phyloP scores from a whole-genome alignment of 2,797 vertebrate species.

The Apogon talboti region DNA sequence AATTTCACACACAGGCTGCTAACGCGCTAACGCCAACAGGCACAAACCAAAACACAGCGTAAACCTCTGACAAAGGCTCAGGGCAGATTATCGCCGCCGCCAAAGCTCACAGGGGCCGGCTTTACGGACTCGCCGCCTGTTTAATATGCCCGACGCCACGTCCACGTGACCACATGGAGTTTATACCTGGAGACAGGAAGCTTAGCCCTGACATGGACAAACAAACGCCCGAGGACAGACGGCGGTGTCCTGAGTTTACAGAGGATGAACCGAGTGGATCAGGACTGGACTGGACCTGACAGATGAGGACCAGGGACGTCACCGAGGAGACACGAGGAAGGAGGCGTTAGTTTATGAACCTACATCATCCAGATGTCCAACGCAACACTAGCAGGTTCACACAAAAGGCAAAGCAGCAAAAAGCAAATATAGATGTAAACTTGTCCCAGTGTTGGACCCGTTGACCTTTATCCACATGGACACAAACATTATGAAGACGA shows the following conservation, averaged over 20 bases:
- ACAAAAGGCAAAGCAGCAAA: too few species aligned
- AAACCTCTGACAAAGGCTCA: constrained; percentile 53
- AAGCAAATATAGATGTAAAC: too few species aligned
- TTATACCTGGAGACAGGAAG: constrained; percentile 61
- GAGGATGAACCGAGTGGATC: constrained; percentile 50
- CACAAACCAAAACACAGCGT: constrained; percentile 51
- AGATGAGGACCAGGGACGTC: constrained; percentile 2
- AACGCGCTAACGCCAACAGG: constrained; percentile 1
- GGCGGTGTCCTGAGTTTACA: constrained; percentile 46
- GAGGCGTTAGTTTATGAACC: background rate
- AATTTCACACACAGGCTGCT: constrained; percentile 19
- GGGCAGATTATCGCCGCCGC: constrained; percentile 64
- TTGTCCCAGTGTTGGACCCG: too few species aligned
- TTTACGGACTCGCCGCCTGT: constrained; percentile 74
- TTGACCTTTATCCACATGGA: too few species aligned
- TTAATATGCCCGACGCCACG: constrained; percentile 74
- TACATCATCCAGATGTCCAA: too few species aligned
- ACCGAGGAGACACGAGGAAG: background rate
- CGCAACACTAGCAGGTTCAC: too few species aligned
- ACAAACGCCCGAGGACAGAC: constrained; percentile 59
- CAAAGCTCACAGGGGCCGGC: constrained; percentile 61
- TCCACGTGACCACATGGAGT: constrained; percentile 47
- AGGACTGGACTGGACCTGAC: constrained; percentile 32
- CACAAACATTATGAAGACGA: too few species aligned
- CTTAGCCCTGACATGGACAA: constrained; percentile 71